Evolutionary conservation across 2,113 vertebrate genomes (phyloP), one percentile per base, ranked within the genome.

Genomic region (Ptilonorhynchus violaceus): DNA sequence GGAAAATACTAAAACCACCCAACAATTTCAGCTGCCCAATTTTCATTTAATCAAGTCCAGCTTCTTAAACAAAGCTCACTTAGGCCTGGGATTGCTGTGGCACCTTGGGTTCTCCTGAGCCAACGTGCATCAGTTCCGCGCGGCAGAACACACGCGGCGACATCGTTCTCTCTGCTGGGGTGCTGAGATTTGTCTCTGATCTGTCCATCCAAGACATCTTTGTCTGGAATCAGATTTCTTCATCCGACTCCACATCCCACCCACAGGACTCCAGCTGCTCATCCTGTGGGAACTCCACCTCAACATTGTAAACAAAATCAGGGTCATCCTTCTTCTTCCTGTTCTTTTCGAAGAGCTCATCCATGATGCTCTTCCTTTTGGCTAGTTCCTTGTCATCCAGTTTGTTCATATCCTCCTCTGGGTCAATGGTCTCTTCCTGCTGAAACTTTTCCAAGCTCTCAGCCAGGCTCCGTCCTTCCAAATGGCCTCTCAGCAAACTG

Each of bases 361-460:
- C 99, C 99, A 99, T 99, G 92, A 99, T 98, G 52, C 97, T 98
- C 94, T 99, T 99, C 95, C 98, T 99, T 77, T 98, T 98, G 64
- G 98, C 98, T 47, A 99, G 97, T 27, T 99, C 98, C 35, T 98
- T 97, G 37, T 99, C 99, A 41, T 98, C 98, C n/a, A 99, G 97
- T 96, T 99, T 99, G 97, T 99, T 99, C 63, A 99, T 97, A 89
- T 99, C 99, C 93, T 99, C 98, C 15, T 99, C 98, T 5, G 98
- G 98, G 93, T 99, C 98, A 44, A 99, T 89, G 46, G 78, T 95
- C 68, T 98, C 97, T 8, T 98, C 98, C 81, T 44, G 96, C 5
- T 25, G 96, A 88, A 98, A 98, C 68, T 98, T 96, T 52, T 98
- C 97, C 93, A 99, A 96, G 50, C 97, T 99, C 69, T 97, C 96